Evolutionary conservation across 2,888 invertebrate species (phyloP).

Genomic region (Aleiodes alternator): DNA sequence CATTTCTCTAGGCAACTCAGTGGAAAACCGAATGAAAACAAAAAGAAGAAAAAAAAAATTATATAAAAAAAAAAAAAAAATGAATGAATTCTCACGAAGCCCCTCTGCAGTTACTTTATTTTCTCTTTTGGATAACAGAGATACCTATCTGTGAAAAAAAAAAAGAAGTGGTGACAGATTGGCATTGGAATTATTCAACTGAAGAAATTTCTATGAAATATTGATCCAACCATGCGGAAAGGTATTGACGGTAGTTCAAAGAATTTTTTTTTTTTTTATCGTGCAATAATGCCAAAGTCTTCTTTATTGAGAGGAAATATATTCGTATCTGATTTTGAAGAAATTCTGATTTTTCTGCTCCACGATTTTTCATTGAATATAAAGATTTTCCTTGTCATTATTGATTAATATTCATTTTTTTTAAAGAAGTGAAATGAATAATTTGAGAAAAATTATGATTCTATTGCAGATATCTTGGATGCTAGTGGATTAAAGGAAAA

Average conservation of each 20-base stretch:
- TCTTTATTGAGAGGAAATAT: neutral
- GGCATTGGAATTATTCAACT: conserved; percentile 47
- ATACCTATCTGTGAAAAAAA: neutral
- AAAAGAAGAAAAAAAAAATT: neutral
- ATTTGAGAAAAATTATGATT: too few relatives aligned
- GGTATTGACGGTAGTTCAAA: conserved; percentile 8
- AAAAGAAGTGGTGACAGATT: conserved; percentile 47
- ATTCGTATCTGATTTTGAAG: conserved; percentile 6
- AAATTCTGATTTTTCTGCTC: neutral
- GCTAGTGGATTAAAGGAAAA: too few relatives aligned
- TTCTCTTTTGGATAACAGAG: conserved; percentile 16
- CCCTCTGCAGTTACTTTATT: conserved; percentile 11
- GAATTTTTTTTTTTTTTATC: conserved; percentile 16
- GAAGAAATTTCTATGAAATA: conserved; percentile 39
- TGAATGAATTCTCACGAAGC: conserved; percentile 50
- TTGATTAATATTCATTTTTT: too few relatives aligned
- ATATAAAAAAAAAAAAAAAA: neutral
- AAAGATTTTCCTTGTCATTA: too few relatives aligned
- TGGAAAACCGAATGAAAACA: conserved; percentile 33
- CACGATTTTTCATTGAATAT: too few relatives aligned
- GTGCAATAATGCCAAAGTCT: conserved; percentile 22
- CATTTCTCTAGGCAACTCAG: conserved; percentile 22
- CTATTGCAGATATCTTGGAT: too few relatives aligned
- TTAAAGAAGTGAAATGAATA: too few relatives aligned
- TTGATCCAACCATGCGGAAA: conserved; percentile 35